Base-by-base conservation (phyloP, 2,888 invertebrate genomes). In the Colletes collaris region DNA sequence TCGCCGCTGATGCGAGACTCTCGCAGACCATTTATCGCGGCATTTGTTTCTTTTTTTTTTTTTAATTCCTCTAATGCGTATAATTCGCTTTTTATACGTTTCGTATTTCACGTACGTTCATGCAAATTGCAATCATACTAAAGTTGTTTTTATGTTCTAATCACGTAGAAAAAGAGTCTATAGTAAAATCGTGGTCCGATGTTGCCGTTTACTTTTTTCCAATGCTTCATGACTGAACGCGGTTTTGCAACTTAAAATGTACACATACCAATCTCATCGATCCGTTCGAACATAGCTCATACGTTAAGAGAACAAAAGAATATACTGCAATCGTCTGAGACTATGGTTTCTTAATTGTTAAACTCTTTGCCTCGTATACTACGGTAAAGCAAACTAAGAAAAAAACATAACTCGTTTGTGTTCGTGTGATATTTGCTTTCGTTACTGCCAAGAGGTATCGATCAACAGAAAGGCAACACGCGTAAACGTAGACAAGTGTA, bases 401-500 rank as follows among this genome's bases (percentile, higher is more conserved):
- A 11, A 16, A 40, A 67, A 35, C 46, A 66, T 72, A 77, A 63
- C 75, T 70, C 37, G 74, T 60, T 16, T 73, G 7, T 40, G n/a
- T 40, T 65, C 46, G 11, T 59, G 53, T 55, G 40, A 67, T 59
- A 72, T 53, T 72, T 70, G 50, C 79, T 86, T 86, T 86, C 69
- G 77, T 86, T 86, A 86, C 86, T 86, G 87, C 87, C 87, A 86
- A 86, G 56, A 46, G 58, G 64, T 66, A 60, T 52, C 35, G 35
- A 71, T 68, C 55, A 65, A 64, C 62, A 19, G 76, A 84, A 79
- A 85, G 82, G 77, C 73, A 81, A 75, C 79, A 75, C 63, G 19
- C 70, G 66, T 16, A 55, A 35, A 72, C 50, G 19, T 53, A 35
- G 60, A 37, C 10, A 46, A 16, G 53, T 50, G 27, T 40, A 16